Evolutionary conservation across 1,140 invertebrate species (phyloP).

Genomic region (Watersipora subatra): DNA sequence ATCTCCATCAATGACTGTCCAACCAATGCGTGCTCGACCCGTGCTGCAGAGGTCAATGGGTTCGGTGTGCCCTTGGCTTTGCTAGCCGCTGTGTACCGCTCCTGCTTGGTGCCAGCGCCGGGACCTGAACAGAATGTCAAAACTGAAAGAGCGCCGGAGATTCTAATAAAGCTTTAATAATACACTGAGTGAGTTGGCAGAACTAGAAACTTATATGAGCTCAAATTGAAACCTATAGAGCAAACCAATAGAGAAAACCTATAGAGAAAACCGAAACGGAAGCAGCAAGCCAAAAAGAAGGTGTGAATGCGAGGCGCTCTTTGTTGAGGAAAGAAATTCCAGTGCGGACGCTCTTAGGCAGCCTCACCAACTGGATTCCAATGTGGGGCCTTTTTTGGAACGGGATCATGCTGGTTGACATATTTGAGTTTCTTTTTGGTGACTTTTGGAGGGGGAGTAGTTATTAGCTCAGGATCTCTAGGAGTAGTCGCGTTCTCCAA

Average conservation of each 20-base stretch:
- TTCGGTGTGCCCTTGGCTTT: slow-evolving; percentile 22
- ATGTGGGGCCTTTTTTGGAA: neutral
- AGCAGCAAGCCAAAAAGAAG: too few species aligned
- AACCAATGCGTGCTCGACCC: slow-evolving; percentile 33
- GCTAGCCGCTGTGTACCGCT: neutral
- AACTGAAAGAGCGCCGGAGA: neutral
- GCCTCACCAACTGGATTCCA: neutral
- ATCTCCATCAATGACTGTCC: slow-evolving; percentile 33
- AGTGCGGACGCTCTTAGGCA: too few species aligned
- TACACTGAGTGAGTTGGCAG: too few species aligned
- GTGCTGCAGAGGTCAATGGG: slow-evolving; percentile 29
- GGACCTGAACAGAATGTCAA: neutral
- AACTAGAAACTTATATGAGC: too few species aligned
- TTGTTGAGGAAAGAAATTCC: too few species aligned
- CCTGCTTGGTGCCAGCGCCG: neutral
- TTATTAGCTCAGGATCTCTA: neutral
- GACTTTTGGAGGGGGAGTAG: neutral
- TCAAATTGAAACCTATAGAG: too few species aligned
- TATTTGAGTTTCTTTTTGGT: neutral
- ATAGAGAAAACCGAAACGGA: too few species aligned
- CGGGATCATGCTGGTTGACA: neutral
- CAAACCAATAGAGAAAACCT: too few species aligned
- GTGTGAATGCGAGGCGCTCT: too few species aligned
- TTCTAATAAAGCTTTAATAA: too few species aligned
- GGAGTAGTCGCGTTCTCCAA: neutral